phyloP scores from a whole-genome alignment of 2,888 invertebrate species.

The Clostera curtula region DNA sequence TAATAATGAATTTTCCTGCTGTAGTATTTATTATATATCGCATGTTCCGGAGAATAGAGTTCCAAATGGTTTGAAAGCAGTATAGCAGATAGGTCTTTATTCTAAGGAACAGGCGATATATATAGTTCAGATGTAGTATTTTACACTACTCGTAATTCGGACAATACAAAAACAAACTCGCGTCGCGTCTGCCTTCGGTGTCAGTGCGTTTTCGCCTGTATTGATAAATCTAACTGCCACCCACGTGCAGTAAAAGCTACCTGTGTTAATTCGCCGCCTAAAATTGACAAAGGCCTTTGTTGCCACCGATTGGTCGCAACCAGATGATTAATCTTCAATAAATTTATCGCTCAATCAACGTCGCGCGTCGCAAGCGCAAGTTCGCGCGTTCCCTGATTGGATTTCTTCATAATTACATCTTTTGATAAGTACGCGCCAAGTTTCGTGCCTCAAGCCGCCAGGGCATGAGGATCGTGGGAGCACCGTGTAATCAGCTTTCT shows the following conservation, averaged over 20 bases:
- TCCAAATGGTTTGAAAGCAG: too few species aligned
- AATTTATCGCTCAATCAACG: slow-evolving; percentile 70
- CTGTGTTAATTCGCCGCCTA: slow-evolving; percentile 22
- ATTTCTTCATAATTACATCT: slow-evolving; percentile 75
- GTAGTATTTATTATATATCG: too few species aligned
- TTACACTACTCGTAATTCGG: too few species aligned
- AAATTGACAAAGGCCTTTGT: slow-evolving; percentile 38
- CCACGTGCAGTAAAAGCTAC: slow-evolving; percentile 24
- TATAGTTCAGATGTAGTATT: too few species aligned
- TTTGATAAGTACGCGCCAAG: slow-evolving; percentile 73
- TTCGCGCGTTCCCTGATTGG: slow-evolving; percentile 64
- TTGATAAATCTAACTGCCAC: slow-evolving; percentile 16
- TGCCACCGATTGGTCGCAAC: slow-evolving; percentile 67
- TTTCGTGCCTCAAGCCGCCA: slow-evolving; percentile 64
- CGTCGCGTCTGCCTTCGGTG: too few species aligned
- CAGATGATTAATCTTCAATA: slow-evolving; percentile 63
- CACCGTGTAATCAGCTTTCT: slow-evolving; percentile 71
- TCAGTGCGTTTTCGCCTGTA: slow-evolving; percentile 6
- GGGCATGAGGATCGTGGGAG: slow-evolving; percentile 71
- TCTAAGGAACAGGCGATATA: too few species aligned
- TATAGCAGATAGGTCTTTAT: too few species aligned
- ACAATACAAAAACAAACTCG: too few species aligned
- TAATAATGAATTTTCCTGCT: too few species aligned
- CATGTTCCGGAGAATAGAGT: too few species aligned
- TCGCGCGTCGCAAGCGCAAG: slow-evolving; percentile 50